Percentiles rank a stretch among this genome's conserved stretches.
Evolutionary conservation across 2,113 vertebrate genomes (phyloP).

Genomic region (Pedetes capensis): DNA sequence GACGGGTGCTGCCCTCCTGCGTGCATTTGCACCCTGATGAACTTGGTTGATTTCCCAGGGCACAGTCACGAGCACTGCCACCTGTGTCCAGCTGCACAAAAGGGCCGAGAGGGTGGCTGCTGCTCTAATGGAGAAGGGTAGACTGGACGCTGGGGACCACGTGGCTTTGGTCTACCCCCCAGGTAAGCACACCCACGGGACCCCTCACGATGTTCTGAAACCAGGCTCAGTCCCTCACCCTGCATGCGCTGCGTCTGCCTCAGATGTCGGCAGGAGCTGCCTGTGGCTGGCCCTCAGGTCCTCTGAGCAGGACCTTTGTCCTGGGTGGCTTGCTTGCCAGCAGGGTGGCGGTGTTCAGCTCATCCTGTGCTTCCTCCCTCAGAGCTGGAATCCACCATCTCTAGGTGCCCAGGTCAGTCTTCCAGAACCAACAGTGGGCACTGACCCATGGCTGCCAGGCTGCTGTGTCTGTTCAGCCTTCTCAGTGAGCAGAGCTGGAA

Average conservation of each 20-base stretch:
- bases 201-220: neutral
- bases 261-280: neutral
- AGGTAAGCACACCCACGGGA: conserved; percentile 80
- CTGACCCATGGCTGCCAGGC: neutral
- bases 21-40: neutral
- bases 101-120: conserved; percentile 92
- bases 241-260: neutral
- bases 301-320: neutral
- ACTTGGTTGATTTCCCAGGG: conserved; percentile 83
- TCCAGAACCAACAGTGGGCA: no score
- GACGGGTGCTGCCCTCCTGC: neutral
- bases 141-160: conserved; percentile 92
- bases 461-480: neutral
- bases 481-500: neutral
- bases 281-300: neutral
- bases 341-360: neutral
- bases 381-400: neutral
- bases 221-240: neutral
- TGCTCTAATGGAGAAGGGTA: conserved; percentile 89
- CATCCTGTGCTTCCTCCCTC: neutral
- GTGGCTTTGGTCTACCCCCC: conserved; percentile 96
- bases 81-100: conserved; percentile 95
- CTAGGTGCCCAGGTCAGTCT: no score
- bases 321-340: neutral
- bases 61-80: conserved; percentile 90